phyloP scores from a whole-genome alignment of 2,888 invertebrate species.

The Psylliodes chrysocephalus region DNA sequence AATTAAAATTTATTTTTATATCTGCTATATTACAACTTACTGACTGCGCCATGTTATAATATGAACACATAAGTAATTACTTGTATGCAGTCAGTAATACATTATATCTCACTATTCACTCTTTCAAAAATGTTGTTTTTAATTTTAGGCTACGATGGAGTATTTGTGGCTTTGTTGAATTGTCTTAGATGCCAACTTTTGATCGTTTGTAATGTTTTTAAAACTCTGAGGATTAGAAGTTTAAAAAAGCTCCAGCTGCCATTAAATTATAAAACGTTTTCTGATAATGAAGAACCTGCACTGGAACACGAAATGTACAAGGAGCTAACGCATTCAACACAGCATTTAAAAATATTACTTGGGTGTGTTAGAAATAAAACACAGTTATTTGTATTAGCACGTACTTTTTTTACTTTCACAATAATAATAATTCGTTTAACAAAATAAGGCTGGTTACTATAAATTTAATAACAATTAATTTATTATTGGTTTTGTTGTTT shows the following conservation, averaged over 20 bases:
- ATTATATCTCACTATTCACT: no score
- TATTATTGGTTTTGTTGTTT: constrained; percentile 27
- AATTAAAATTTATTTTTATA: no score
- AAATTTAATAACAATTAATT: neutral
- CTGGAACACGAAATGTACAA: constrained; percentile 47
- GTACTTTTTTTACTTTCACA: no score
- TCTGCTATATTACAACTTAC: no score
- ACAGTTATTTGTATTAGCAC: no score
- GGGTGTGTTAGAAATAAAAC: no score
- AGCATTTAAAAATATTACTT: constrained; percentile 49
- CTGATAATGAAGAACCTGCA: constrained; percentile 37
- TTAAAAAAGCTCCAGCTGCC: constrained; percentile 38
- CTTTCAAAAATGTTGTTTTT: no score
- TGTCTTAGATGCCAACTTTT: constrained; percentile 49
- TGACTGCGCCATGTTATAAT: no score
- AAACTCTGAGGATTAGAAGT: constrained; percentile 44
- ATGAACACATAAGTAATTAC: no score
- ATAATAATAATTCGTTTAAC: no score
- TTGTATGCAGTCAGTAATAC: no score
- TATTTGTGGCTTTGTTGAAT: constrained; percentile 48
- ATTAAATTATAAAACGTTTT: constrained; percentile 27
- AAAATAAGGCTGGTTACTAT: no score
- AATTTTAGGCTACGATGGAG: constrained; percentile 42
- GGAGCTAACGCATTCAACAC: constrained; percentile 47
- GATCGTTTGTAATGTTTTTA: constrained; percentile 48